Evolutionary conservation across 2,113 vertebrate species (phyloP), one percentile per base, ranked within the genome.

Genomic region (Trematocara macrostoma): DNA sequence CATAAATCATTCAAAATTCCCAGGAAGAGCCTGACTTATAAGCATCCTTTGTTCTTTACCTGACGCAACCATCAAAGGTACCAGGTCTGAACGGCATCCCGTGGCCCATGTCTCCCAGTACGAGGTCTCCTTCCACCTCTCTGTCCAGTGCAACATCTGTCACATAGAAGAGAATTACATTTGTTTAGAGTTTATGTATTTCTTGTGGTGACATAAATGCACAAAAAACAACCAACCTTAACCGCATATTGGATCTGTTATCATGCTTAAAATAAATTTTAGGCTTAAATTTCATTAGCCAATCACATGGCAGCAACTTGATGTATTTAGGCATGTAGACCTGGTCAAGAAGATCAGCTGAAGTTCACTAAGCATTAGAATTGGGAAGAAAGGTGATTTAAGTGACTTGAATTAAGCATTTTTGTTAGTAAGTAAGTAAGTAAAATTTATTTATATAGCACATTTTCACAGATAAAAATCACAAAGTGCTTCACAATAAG

Each of bases 11-110:
- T 79, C 0, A 12, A 49, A 64, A 53, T 47, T 2, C 8, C 8
- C 29, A 8, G 4, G 6, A 57, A 18, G 47, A 26, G 6, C 0
- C 3, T 3, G 2, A 16, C 23, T 55, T 51, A 3, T 16, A 35
- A 69, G 34, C 4, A 16, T n/a, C 15, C 2, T n/a, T 16, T 7
- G 42, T 52, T 74, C 3, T 82, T 94, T 88, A 99, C 99, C 99
- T 99, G 88, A 99, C 96, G 42, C 98, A 99, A 20, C 98, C 98
- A 1, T 99, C 98, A 92, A 99, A 99, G 3, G 94, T 96, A 3
- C 98, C 98, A 0, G 99, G 95, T 86, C 96, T 96, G 90, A 99
- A 99, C 57, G 98, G 98, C 87, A 99, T 90, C 11, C 98, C 98
- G 0, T 98, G 95, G 0, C 98, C 99, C 97, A 99, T 95, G 76